Evolutionary conservation across 2,888 invertebrate genomes (phyloP).

Genomic region (Scaptomyza flava): DNA sequence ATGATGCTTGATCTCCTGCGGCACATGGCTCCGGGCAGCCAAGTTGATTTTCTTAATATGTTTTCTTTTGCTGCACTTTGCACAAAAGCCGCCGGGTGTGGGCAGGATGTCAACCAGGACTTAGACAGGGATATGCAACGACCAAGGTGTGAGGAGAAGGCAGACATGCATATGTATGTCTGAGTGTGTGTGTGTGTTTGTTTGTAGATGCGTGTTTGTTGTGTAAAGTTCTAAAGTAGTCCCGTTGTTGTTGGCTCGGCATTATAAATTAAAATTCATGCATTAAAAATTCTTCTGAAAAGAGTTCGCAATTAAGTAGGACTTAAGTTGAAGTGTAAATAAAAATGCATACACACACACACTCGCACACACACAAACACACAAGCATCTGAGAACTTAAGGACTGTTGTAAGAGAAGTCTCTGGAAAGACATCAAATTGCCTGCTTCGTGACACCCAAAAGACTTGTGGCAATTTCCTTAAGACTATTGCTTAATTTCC

Average conservation of each 20-base stretch:
- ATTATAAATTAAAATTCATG: conserved; percentile 82
- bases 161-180: conserved; percentile 36
- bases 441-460: conserved; percentile 61
- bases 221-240: conserved; percentile 70
- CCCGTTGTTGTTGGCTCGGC: conserved; percentile 65
- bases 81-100: conserved; percentile 3
- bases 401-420: conserved; percentile 33
- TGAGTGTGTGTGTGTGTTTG: conserved; percentile 1
- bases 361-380: conserved; percentile 17
- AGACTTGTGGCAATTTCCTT: conserved; percentile 80
- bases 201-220: conserved; percentile 19
- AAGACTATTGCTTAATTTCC: conserved; percentile 80
- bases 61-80: conserved; percentile 48
- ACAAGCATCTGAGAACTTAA: conserved; percentile 24
- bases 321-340: conserved; percentile 80
- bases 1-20: conserved; percentile 16
- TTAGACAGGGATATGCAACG: conserved; percentile 70
- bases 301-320: conserved; percentile 80
- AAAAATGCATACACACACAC: conserved; percentile 64
- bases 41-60: conserved; percentile 67
- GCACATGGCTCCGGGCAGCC: conserved; percentile 18
- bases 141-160: conserved; percentile 64
- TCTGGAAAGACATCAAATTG: conserved; percentile 65
- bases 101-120: conserved; percentile 47
- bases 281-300: conserved; percentile 80